Evolutionary conservation across 2,797 vertebrate genomes (phyloP).

Genomic region (Pristis pectinata): DNA sequence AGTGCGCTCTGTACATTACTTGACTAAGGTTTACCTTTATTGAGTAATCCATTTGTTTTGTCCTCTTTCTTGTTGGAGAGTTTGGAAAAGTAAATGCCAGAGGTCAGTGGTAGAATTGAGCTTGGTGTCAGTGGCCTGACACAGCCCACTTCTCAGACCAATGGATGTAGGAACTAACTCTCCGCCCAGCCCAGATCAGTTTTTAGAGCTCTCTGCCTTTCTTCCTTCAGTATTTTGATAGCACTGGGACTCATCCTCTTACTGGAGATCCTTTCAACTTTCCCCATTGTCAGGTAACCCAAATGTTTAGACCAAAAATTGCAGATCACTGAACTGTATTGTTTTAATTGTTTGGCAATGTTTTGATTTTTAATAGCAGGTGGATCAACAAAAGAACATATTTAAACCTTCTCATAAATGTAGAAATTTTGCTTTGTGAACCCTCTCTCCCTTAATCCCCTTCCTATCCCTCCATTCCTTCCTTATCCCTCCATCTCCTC

Average conservation of each 20-base stretch:
- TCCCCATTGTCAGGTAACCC: background rate
- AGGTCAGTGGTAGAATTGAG: background rate
- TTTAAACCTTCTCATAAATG: background rate
- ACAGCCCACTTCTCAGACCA: background rate
- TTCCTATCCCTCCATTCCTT: background rate
- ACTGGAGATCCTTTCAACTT: background rate
- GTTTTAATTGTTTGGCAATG: too few species aligned
- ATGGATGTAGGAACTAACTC: background rate
- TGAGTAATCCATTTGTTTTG: slow-evolving; percentile 26
- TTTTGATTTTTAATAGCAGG: background rate
- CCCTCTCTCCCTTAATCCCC: background rate
- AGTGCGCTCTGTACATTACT: too few species aligned
- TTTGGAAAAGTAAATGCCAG: slow-evolving; percentile 3
- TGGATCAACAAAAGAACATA: background rate
- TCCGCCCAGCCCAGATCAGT: background rate
- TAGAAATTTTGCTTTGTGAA: background rate
- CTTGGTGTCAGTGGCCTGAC: background rate
- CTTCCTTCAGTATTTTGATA: background rate
- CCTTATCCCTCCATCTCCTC: background rate
- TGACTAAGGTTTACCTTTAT: background rate
- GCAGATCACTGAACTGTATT: background rate
- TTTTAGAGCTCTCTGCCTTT: background rate
- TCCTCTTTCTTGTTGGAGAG: background rate
- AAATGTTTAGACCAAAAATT: background rate
- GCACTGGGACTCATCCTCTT: too few species aligned